Conservation (phyloP, 1,140 invertebrate species). For the Ooceraea biroi region DNA sequence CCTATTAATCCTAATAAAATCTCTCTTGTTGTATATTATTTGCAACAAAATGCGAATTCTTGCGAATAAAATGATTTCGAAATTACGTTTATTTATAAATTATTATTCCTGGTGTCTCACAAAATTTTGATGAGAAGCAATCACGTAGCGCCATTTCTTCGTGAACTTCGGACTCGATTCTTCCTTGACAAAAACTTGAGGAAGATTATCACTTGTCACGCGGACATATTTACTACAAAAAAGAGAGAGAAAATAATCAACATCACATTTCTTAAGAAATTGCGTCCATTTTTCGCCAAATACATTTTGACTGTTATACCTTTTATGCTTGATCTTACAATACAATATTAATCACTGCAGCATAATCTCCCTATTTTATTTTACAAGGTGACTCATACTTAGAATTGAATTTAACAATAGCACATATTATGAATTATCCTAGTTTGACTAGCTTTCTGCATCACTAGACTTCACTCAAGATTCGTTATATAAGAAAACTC, state of each 20-base stretch:
- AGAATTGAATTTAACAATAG: constrained; percentile 71
- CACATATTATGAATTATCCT: constrained; percentile 70
- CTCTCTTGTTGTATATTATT: constrained; percentile 47
- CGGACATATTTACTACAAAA: constrained; percentile 61
- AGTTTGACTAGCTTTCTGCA: constrained; percentile 81
- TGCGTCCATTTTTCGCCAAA: constrained; percentile 18
- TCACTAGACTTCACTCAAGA: constrained; percentile 77
- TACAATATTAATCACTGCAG: constrained; percentile 72
- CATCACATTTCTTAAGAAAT: constrained; percentile 28
- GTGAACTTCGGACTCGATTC: neutral
- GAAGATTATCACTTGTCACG: constrained; percentile 32
- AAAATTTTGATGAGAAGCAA: constrained; percentile 35
- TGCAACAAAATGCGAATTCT: too few relatives aligned
- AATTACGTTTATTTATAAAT: constrained; percentile 44
- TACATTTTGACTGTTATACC: neutral
- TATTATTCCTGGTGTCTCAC: constrained; percentile 17
- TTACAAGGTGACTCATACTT: constrained; percentile 68
- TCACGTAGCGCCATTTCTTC: constrained; percentile 2
- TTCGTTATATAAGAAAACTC: constrained; percentile 68
- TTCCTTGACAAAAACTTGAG: constrained; percentile 35
- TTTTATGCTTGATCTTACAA: constrained; percentile 58
- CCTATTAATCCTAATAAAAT: constrained; percentile 58
- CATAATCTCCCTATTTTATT: constrained; percentile 69
- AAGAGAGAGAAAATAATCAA: constrained; percentile 20
- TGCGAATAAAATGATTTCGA: constrained; percentile 40